phyloP scores from a whole-genome alignment of 2,113 vertebrate species.

The Colistium nudipinnis region DNA sequence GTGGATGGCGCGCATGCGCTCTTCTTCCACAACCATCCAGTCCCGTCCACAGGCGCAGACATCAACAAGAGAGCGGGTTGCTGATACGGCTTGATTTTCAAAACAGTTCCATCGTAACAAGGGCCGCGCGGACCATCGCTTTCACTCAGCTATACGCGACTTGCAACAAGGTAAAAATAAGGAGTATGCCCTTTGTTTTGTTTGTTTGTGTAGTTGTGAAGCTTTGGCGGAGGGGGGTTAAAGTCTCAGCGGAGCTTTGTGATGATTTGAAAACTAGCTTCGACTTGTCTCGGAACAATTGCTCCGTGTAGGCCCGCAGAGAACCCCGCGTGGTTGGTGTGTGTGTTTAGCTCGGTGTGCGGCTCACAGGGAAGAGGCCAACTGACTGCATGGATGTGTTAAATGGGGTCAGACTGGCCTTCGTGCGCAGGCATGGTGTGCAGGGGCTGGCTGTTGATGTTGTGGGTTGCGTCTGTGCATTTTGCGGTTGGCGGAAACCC shows the following conservation, averaged over 20 bases:
- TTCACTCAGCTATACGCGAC: constrained; percentile 29
- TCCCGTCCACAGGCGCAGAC: constrained; percentile 77
- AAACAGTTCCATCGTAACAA: constrained; percentile 53
- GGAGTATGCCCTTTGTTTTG: not conserved
- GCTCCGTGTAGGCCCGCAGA: constrained; percentile 39
- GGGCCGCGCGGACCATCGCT: constrained; percentile 33
- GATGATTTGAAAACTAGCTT: constrained; percentile 58
- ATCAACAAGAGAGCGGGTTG: constrained; percentile 78
- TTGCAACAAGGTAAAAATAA: constrained; percentile 71
- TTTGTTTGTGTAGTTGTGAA: not conserved
- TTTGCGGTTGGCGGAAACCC: not conserved
- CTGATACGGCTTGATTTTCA: constrained; percentile 67
- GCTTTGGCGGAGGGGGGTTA: not conserved
- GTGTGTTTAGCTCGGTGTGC: not conserved
- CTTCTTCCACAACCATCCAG: constrained; percentile 72
- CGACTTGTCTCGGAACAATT: constrained; percentile 65
- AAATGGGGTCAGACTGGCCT: constrained; percentile 9
- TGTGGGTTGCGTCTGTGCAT: constrained; percentile 24
- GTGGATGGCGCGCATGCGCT: constrained; percentile 86
- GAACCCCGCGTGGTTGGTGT: too few species aligned
- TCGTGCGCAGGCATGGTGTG: not conserved
- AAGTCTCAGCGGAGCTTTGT: constrained; percentile 29
- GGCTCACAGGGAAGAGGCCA: too few species aligned
- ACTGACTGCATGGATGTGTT: constrained; percentile 11
- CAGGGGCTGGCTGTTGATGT: constrained; percentile 47